phyloP scores from a whole-genome alignment of 2,888 invertebrate species.

The Notodonta ziczac region DNA sequence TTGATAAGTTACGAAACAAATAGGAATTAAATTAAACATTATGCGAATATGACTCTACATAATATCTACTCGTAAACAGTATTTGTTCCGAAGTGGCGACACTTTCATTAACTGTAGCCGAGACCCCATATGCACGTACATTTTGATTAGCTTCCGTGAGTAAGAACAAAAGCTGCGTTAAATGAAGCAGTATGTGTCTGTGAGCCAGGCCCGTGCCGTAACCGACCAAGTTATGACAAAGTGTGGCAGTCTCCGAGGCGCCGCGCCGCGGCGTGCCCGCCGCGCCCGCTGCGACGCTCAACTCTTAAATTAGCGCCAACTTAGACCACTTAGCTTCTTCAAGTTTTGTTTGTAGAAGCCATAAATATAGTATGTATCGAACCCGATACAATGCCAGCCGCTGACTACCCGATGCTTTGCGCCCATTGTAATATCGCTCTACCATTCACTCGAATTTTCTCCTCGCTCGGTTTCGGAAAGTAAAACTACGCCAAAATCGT shows the following conservation, averaged over 20 bases:
- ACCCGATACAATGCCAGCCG: conserved; percentile 63
- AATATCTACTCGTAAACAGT: neutral
- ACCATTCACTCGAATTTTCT: conserved; percentile 52
- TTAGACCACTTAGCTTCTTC: conserved; percentile 81
- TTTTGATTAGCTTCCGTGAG: conserved; percentile 58
- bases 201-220: conserved; percentile 41
- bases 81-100: conserved; percentile 29
- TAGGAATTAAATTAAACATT: conserved; percentile 30
- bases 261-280: conserved; percentile 44
- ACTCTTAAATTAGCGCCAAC: conserved; percentile 82
- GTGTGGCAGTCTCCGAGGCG: conserved; percentile 58
- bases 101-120: conserved; percentile 35
- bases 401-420: conserved; percentile 57
- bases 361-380: conserved; percentile 76
- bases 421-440: conserved; percentile 55
- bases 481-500: conserved; percentile 33
- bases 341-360: conserved; percentile 79
- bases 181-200: conserved; percentile 60
- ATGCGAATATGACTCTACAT: neutral
- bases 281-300: conserved; percentile 58
- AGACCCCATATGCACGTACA: conserved; percentile 42
- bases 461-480: conserved; percentile 38
- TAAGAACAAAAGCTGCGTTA: conserved; percentile 64
- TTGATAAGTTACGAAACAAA: too few relatives aligned
- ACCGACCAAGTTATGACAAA: conserved; percentile 76